Conservation (phyloP, 2,797 vertebrate species). For the Simalia tracyae region DNA sequence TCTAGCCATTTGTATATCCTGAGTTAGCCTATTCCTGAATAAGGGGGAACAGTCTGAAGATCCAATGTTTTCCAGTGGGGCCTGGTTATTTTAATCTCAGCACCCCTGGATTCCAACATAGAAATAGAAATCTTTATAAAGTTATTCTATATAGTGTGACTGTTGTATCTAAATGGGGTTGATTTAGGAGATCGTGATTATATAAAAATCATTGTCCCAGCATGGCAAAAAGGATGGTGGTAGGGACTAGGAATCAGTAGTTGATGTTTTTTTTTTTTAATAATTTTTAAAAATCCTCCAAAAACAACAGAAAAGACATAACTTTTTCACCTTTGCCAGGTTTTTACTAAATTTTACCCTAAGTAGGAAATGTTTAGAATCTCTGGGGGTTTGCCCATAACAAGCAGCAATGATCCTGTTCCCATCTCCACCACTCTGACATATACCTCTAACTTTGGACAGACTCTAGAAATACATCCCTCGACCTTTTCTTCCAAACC, state of each 20-base stretch:
- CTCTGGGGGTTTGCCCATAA: background rate
- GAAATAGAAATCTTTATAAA: background rate
- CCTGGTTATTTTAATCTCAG: background rate
- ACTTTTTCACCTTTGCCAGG: background rate
- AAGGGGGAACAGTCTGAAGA: too few species aligned
- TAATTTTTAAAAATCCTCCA: background rate
- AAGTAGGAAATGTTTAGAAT: background rate
- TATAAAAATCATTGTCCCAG: background rate
- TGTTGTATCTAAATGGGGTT: background rate
- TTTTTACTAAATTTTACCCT: background rate
- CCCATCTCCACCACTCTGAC: background rate
- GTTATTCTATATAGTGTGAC: background rate
- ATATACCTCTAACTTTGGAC: background rate
- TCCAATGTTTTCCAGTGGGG: too few species aligned
- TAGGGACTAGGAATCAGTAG: background rate
- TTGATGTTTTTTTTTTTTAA: background rate
- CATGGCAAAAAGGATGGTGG: too few species aligned
- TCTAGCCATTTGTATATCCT: too few species aligned
- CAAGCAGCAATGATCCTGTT: background rate
- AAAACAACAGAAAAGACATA: background rate
- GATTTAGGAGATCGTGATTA: background rate
- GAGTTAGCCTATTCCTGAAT: too few species aligned
- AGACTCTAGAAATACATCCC: background rate
- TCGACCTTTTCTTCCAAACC: background rate
- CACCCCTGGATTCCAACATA: background rate